Evolutionary conservation across 2,888 invertebrate genomes (phyloP), one percentile per base, ranked within the genome.

Genomic region (Cacoxenus indagator): DNA sequence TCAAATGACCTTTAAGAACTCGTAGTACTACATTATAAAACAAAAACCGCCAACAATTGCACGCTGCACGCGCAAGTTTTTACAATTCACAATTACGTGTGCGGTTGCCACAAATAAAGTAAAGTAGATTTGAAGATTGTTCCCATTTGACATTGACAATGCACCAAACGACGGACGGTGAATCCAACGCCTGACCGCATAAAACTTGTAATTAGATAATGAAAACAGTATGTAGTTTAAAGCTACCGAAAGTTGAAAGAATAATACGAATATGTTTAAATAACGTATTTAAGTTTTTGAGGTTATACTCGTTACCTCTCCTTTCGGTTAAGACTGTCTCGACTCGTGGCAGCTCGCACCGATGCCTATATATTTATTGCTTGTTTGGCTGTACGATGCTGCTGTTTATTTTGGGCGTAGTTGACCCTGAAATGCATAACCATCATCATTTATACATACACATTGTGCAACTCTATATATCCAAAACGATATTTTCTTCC

Each of bases 111-210:
- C 78, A 80, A 78, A 72, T 76, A 72, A 76, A 79, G 72, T 54
- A 22, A 54, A 24, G 14, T 68, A 62, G 64, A 68, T 73, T 75
- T 78, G 68, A 76, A 81, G 79, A 73, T 76, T 82, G 82, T 78
- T 70, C 75, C 54, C 73, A 72, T 78, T 75, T 80, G 79, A 77
- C 79, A 82, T 80, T 80, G 79, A 82, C 82, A 79, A 73, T 79
- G 78, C 82, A 79, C 79, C 73, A 69, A 54, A 67, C 26, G 4
- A 5, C 22, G 27, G 64, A 65, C 51, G 22, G 29, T 62, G 51
- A 69, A n/a, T n/a, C n/a, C n/a, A n/a, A n/a, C n/a, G n/a, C n/a
- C n/a, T n/a, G n/a, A n/a, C n/a, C n/a, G n/a, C n/a, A n/a, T n/a
- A n/a, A n/a, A n/a, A n/a, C n/a, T n/a, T n/a, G n/a, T n/a, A n/a